Evolutionary conservation across 2,113 vertebrate genomes (phyloP).

Genomic region (Ceyx cyanopectus): DNA sequence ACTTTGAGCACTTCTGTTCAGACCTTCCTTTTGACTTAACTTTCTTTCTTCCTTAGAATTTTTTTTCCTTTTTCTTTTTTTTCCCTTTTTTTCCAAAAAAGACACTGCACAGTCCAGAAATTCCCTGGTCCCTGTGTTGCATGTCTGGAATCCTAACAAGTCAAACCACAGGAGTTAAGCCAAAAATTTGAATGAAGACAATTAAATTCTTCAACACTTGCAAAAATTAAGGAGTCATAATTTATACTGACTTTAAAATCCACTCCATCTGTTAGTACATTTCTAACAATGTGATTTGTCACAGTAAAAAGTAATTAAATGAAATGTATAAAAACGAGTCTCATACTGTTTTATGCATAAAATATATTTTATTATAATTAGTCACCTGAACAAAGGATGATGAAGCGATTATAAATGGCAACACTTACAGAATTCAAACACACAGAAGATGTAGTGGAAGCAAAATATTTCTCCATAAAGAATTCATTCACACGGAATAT

Average conservation of each 20-base stretch:
- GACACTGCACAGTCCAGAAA: slow-evolving; percentile 53
- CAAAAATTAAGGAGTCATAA: slow-evolving; percentile 58
- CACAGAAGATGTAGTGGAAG: background rate
- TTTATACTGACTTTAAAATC: slow-evolving; percentile 66
- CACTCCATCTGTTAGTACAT: slow-evolving; percentile 64
- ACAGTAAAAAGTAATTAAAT: slow-evolving; percentile 67
- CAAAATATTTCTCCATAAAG: slow-evolving; percentile 21
- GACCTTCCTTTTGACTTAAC: slow-evolving; percentile 36
- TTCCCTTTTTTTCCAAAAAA: background rate
- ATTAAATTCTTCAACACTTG: slow-evolving; percentile 57
- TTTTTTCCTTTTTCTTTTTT: background rate
- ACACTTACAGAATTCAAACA: background rate
- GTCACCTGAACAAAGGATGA: slow-evolving; percentile 67
- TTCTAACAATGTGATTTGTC: slow-evolving; percentile 68
- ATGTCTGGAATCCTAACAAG: slow-evolving; percentile 73
- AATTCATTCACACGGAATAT: background rate
- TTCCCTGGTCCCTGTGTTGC: slow-evolving; percentile 50
- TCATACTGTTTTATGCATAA: slow-evolving; percentile 60
- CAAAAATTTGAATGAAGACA: slow-evolving; percentile 59
- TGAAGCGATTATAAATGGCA: slow-evolving; percentile 40
- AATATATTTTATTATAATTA: slow-evolving; percentile 66
- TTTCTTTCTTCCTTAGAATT: slow-evolving; percentile 29
- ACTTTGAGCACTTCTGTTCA: slow-evolving; percentile 12
- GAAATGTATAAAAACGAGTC: slow-evolving; percentile 51
- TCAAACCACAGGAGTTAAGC: slow-evolving; percentile 60